phyloP scores from a whole-genome alignment of 2,113 vertebrate species.

The Bagarius yarrelli region DNA sequence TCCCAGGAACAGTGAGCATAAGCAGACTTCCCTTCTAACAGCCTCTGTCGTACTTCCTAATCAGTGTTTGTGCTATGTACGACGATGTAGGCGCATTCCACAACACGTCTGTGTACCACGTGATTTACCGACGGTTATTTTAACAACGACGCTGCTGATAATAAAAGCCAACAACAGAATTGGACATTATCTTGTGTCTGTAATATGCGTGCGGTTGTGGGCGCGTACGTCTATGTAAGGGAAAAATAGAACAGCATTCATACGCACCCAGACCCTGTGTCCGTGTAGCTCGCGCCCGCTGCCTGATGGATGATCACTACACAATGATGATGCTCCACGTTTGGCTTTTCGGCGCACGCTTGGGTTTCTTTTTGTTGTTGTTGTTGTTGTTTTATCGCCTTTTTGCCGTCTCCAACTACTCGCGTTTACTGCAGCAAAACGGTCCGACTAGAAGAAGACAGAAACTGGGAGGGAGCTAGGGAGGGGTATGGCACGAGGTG shows the following conservation, averaged over 20 bases:
- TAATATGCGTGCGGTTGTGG: neutral
- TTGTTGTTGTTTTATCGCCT: conserved; percentile 46
- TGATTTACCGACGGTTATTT: conserved; percentile 39
- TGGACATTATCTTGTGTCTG: neutral
- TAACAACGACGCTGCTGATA: conserved; percentile 44
- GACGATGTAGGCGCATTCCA: conserved; percentile 53
- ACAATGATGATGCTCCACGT: conserved; percentile 48
- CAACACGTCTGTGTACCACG: conserved; percentile 24
- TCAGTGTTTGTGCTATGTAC: conserved; percentile 14
- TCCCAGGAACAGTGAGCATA: conserved; percentile 37
- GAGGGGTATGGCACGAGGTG: conserved; percentile 38
- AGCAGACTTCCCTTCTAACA: conserved; percentile 29
- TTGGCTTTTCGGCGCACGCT: conserved; percentile 50
- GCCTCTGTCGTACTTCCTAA: conserved; percentile 27
- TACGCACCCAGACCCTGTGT: conserved; percentile 68
- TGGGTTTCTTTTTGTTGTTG: conserved; percentile 61
- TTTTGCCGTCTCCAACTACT: conserved; percentile 62
- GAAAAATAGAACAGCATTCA: conserved; percentile 35
- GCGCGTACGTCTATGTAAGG: conserved; percentile 30
- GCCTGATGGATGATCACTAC: conserved; percentile 44
- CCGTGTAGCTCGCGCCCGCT: conserved; percentile 58
- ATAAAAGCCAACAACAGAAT: conserved; percentile 6
- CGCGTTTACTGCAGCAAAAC: conserved; percentile 80
- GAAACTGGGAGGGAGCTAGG: conserved; percentile 44
- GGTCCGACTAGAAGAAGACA: conserved; percentile 70